Conservation (phyloP, 2,888 invertebrate genomes). For the Acrobasis suavella region DNA sequence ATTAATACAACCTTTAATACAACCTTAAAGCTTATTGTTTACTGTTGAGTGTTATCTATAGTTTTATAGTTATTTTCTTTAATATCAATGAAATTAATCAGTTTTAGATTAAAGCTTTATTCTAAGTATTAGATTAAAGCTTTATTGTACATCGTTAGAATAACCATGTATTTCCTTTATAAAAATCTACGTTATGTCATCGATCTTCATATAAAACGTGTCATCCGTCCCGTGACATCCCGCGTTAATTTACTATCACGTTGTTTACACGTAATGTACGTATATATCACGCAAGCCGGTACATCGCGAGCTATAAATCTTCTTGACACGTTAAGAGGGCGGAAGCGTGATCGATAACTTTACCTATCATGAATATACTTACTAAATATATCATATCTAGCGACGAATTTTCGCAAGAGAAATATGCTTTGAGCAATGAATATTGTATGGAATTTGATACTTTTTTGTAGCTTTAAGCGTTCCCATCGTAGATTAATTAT, state of each 20-base stretch:
- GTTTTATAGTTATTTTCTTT: too few relatives aligned
- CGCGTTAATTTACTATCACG: conserved; percentile 18
- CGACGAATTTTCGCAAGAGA: conserved; percentile 10
- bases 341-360: conserved; percentile 23
- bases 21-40: too few relatives aligned
- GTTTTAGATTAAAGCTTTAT: too few relatives aligned
- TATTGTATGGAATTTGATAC: too few relatives aligned
- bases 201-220: background rate
- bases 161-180: too few relatives aligned
- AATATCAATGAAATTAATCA: too few relatives aligned
- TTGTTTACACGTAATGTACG: conserved; percentile 16
- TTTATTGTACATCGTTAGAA: too few relatives aligned
- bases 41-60: too few relatives aligned
- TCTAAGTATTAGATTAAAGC: too few relatives aligned
- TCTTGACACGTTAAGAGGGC: conserved; percentile 33
- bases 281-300: conserved; percentile 23
- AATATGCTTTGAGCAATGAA: background rate
- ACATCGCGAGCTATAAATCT: conserved; percentile 37
- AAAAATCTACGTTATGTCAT: background rate
- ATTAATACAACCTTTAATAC: too few relatives aligned
- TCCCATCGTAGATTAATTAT: too few relatives aligned
- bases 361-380: conserved; percentile 9
- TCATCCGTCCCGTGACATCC: background rate
- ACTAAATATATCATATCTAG: conserved; percentile 14
- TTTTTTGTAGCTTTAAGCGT: too few relatives aligned